Conservation (phyloP, 2,113 vertebrate genomes). For the Morone chrysops region DNA sequence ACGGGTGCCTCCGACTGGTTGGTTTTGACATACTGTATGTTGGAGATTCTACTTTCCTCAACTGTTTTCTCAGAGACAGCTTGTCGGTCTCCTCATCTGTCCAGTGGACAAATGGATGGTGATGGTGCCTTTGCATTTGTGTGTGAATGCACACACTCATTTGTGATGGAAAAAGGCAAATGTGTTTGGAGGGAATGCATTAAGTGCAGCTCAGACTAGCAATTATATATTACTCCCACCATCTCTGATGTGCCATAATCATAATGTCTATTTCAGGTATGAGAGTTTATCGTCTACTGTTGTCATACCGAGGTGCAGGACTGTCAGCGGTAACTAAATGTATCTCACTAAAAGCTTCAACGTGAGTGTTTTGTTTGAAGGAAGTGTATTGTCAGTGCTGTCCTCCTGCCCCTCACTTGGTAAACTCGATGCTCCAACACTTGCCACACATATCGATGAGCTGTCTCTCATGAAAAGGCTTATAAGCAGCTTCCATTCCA, state of each 20-base stretch:
- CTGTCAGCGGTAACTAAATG: slow-evolving; percentile 26
- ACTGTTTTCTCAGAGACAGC: background rate
- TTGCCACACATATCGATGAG: slow-evolving; percentile 18
- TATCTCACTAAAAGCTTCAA: slow-evolving; percentile 39
- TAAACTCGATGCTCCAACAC: slow-evolving; percentile 16
- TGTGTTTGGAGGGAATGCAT: slow-evolving; percentile 50
- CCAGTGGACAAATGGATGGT: background rate
- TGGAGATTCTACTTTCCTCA: background rate
- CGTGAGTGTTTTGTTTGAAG: slow-evolving; percentile 24
- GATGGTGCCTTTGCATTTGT: background rate
- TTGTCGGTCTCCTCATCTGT: background rate
- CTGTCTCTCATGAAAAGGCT: slow-evolving; percentile 8
- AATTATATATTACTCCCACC: slow-evolving; percentile 56
- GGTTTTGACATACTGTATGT: background rate
- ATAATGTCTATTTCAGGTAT: slow-evolving; percentile 47
- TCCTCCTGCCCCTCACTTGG: slow-evolving; percentile 15
- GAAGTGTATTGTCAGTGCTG: slow-evolving; percentile 17
- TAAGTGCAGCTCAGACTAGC: slow-evolving; percentile 43
- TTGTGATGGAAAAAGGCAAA: slow-evolving; percentile 26
- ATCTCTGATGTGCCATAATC: slow-evolving; percentile 53
- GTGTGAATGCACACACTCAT: background rate
- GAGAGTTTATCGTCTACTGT: slow-evolving; percentile 23
- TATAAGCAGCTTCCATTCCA: background rate
- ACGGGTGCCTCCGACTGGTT: background rate
- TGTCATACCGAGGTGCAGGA: slow-evolving; percentile 1